phyloP scores from a whole-genome alignment of 2,888 invertebrate species.

The Diplolepis rosae region DNA sequence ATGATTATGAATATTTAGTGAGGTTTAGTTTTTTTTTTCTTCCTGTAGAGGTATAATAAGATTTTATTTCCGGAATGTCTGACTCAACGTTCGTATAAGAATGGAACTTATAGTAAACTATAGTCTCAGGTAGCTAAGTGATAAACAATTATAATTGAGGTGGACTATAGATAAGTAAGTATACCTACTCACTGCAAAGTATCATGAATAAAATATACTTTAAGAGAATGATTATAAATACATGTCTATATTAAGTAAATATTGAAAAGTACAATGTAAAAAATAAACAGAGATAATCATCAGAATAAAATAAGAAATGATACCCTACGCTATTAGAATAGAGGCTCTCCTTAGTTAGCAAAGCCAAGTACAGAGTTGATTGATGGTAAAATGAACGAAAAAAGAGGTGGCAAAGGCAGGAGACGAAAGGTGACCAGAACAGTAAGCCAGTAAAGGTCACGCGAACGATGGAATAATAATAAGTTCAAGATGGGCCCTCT shows the following conservation, averaged over 20 bases:
- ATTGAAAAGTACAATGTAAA: neutral
- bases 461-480: slow-evolving; percentile 20
- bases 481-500: slow-evolving; percentile 1
- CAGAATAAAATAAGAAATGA: neutral
- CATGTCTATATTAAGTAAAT: neutral
- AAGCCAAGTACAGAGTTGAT: neutral
- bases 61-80: slow-evolving; percentile 5
- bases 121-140: neutral
- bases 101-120: slow-evolving; percentile 4
- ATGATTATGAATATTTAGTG: neutral
- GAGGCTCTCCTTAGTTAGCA: neutral
- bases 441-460: slow-evolving; percentile 4
- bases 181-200: neutral
- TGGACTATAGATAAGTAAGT: slow-evolving; percentile 3
- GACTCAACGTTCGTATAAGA: neutral
- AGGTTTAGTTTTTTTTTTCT: neutral
- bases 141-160: slow-evolving; percentile 5
- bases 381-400: neutral
- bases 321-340: neutral
- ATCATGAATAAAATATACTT: neutral
- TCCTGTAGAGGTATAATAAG: neutral
- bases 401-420: neutral
- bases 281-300: neutral
- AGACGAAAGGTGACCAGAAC: neutral
- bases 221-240: slow-evolving; percentile 10